Conservation (phyloP, 1,140 invertebrate genomes). For the Euglossa dilemma region DNA sequence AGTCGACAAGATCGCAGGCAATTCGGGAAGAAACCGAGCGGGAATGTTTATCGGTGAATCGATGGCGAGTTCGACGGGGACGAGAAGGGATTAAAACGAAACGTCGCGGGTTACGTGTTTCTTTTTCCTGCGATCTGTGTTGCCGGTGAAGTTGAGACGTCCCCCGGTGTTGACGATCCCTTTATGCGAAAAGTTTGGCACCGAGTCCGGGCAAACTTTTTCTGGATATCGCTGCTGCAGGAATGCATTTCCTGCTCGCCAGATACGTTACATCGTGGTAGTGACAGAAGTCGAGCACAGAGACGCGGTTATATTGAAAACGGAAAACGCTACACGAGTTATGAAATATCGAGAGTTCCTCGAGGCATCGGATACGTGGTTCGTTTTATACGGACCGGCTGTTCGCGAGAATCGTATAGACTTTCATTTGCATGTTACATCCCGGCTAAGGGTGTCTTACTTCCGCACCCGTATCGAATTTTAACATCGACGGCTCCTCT, state of each 20-base stretch:
- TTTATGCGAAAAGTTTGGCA: conserved; percentile 48
- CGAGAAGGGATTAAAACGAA: not conserved
- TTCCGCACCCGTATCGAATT: not conserved
- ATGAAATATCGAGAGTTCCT: conserved; percentile 39
- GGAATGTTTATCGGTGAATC: not conserved
- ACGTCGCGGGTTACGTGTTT: not conserved
- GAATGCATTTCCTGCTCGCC: conserved; percentile 41
- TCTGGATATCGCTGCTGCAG: conserved; percentile 39
- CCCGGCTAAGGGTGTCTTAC: not conserved
- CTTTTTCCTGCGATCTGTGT: conserved; percentile 14
- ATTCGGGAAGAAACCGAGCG: not conserved
- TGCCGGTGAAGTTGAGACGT: conserved; percentile 19
- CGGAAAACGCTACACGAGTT: conserved; percentile 36
- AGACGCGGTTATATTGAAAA: conserved; percentile 48
- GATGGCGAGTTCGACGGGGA: not conserved
- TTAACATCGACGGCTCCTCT: too few relatives aligned
- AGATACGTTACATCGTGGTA: conserved; percentile 44
- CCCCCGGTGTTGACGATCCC: conserved; percentile 30
- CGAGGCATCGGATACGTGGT: not conserved
- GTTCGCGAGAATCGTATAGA: conserved; percentile 1
- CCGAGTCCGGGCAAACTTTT: conserved; percentile 40
- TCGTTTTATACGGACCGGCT: not conserved
- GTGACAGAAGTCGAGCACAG: conserved; percentile 46
- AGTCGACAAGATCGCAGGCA: not conserved
- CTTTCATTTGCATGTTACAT: conserved; percentile 12